Evolutionary conservation across 1,140 invertebrate species (phyloP), one percentile per base, ranked within the genome.

Genomic region (Eulimnadia texana): DNA sequence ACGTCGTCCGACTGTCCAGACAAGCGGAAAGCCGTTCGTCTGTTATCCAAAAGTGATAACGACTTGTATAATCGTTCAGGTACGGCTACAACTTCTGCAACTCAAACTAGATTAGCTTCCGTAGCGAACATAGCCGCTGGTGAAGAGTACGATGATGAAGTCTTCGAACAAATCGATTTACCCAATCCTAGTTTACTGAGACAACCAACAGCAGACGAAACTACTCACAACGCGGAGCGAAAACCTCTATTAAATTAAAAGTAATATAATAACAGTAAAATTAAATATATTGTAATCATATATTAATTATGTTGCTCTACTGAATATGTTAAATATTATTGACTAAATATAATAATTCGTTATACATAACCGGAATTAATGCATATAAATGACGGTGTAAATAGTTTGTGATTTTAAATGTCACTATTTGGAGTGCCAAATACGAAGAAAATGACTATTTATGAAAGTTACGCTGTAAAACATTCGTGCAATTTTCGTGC

Each of bases 11-110:
- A 13, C 16, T 9, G 16, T 10, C n/a, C 16, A n/a, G 27, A 16
- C 2, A 57, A 10, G n/a, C n/a, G 19, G 22, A 25, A 11, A 57
- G 33, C 11, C 9, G 27, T 23, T 27, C 55, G 11, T 13, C 25
- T 29, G 6, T 27, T 57, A 9, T 57, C 55, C 11, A 57, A 57
- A 25, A 57, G 55, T 29, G 55, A 57, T 33, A 27, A 57, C 55
- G 55, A 57, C 13, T n/a, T 57, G n/a, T 33, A 57, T 20, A 27
- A 57, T 16, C 25, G 20, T 20, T 22, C 25, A 9, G 19, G 23
- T 16, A 6, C 6, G 16, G 16, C 33, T 6, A 42, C 6, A 42
- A 42, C 6, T 42, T 16, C 33, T 9, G 16, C 33, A 6, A 16
- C 6, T 16, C 6, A 6, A 6, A 16, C 6, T 16, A 42, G 33